Conservation (phyloP, 2,888 invertebrate species). For the Periphyllus acericola region DNA sequence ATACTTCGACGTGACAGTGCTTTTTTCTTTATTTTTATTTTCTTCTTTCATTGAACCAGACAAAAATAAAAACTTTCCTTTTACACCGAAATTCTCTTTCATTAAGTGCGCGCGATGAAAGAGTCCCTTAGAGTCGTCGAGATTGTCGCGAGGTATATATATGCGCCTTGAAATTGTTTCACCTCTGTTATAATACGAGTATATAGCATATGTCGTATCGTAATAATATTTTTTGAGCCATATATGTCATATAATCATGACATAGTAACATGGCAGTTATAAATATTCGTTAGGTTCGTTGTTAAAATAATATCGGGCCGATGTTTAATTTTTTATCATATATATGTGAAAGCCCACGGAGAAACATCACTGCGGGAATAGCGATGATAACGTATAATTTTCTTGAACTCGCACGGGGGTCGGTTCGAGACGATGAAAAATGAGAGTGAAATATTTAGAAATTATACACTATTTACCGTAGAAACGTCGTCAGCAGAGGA, state of each 20-base stretch:
- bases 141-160: neutral
- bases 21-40: neutral
- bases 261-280: no score
- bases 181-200: neutral
- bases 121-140: neutral
- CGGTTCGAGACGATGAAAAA: neutral
- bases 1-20: neutral
- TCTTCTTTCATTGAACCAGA: neutral
- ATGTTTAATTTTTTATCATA: no score
- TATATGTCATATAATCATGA: no score
- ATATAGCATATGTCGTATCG: no score
- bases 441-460: neutral
- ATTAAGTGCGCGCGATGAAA: neutral
- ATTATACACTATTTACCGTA: neutral
- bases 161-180: no score
- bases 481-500: neutral
- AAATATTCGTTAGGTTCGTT: no score
- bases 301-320: no score
- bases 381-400: no score
- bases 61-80: neutral
- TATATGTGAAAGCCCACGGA: no score
- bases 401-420: no score
- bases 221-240: no score
- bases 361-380: no score
- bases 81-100: neutral